These are phyloP conservation scores for Cinclus cinclus DNA, from an alignment of 2,113 vertebrate genomes.

Conservation along the genomic window DNA sequence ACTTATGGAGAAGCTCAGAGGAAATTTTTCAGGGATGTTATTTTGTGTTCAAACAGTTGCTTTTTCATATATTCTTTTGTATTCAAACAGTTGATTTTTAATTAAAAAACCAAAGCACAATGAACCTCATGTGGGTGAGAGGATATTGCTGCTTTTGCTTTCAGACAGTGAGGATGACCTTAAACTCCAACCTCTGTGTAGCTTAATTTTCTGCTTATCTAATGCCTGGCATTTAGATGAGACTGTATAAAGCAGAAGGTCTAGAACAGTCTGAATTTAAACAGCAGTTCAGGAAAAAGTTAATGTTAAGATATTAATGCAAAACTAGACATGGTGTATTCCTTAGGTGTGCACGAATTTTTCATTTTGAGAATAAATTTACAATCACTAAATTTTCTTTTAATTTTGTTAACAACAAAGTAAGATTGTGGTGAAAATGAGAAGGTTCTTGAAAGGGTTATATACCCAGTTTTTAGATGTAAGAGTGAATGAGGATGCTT, in stretches of 20 bases:
- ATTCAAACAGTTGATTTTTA: not conserved
- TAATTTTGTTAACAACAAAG: not conserved
- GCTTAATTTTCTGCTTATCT: conserved; percentile 2
- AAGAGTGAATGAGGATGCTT: not conserved
- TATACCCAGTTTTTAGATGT: not conserved
- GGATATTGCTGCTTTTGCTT: not conserved
- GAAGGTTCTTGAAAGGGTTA: not conserved
- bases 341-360: not conserved
- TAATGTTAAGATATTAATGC: not conserved
- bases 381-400: not conserved
- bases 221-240: not conserved
- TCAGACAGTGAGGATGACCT: not conserved
- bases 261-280: not conserved
- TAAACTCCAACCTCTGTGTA: not conserved
- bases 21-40: not conserved
- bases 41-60: not conserved
- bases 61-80: not conserved
- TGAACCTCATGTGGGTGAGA: not conserved
- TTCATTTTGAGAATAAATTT: not conserved
- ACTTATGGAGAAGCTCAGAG: not conserved
- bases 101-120: not conserved
- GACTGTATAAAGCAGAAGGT: not conserved
- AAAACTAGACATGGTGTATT: not conserved
- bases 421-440: not conserved
- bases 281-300: not conserved